Evolutionary conservation across 2,113 vertebrate species (phyloP), one percentile per base, ranked within the genome.

Genomic region (Mormyrus lacerda): DNA sequence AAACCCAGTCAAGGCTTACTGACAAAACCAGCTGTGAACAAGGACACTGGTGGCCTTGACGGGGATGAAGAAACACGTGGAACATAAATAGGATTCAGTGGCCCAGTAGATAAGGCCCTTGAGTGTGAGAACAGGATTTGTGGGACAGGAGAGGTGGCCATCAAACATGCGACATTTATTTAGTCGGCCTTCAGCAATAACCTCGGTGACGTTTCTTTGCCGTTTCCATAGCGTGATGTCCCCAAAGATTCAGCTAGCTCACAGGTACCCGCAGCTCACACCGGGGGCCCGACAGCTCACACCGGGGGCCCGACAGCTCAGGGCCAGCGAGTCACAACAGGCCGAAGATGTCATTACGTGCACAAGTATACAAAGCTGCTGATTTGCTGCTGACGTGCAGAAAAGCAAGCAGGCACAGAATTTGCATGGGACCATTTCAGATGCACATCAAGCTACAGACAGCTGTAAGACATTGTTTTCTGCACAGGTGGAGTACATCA

Each of bases 341-440:
- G 88, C 19, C 19, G 2, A 35, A 51, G 47, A 42, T 9, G 39
- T 4, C 17, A 21, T 58, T 83, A 82, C 27, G 35, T 19, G 51
- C 48, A 65, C 9, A 55, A 47, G 19, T 55, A 10, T 55, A 10
- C n/a, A n/a, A 11, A 61, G 19, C 31, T 31, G 31, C 19, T 19
- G 86, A 87, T 69, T 3, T 44, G 24, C 13, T 73, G 61, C 73
- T 55, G 39, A 89, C 35, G 10, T 53, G 88, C 88, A 82, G 39
- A 27, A 58, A 89, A 89, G 73, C 73, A 19, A 79, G 73, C 35
- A 42, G 35, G 73, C 51, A 21, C 24, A 6, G 6, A 45, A 89
- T 89, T 89, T 83, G 50, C 48, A 89, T 55, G 39, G 51, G 39
- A 53, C 15, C 44, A 50, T 73, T 48, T 76, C 79, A 89, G 83